Conservation (phyloP, 2,888 invertebrate species). For the Sinelater perroti region DNA sequence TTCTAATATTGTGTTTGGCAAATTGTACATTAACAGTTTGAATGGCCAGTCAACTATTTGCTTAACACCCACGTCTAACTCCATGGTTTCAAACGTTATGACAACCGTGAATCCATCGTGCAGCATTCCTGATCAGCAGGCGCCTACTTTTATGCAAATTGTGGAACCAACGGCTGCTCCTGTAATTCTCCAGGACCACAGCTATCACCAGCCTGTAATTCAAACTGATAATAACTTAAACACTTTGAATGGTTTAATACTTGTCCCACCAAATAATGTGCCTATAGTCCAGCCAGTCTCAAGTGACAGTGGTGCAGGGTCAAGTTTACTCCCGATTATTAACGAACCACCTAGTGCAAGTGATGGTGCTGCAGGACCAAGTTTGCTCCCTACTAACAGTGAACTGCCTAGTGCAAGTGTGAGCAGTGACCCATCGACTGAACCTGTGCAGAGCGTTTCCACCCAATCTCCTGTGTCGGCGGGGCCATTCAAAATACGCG, state of each 20-base stretch:
- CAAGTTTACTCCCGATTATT: background rate
- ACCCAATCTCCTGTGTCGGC: background rate
- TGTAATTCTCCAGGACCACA: constrained; percentile 24
- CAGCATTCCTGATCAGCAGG: constrained; percentile 9
- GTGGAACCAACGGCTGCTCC: constrained; percentile 14
- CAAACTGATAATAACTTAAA: constrained; percentile 3
- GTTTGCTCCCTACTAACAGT: too few species aligned
- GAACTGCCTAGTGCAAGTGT: background rate
- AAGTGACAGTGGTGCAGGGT: background rate
- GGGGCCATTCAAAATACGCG: constrained; percentile 25
- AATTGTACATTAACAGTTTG: constrained; percentile 8
- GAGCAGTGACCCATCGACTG: constrained; percentile 2
- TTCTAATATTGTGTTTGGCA: constrained; percentile 15
- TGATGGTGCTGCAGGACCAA: too few species aligned
- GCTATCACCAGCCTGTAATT: constrained; percentile 20
- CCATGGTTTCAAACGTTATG: background rate
- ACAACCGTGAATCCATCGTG: constrained; percentile 4
- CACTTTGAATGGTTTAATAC: background rate
- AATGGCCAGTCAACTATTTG: background rate
- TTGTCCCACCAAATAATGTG: constrained; percentile 7
- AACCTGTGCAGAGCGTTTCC: background rate
- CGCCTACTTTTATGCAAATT: constrained; percentile 19
- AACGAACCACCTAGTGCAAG: background rate
- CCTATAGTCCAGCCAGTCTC: background rate
- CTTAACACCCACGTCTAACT: background rate